Conservation (phyloP, 2,888 invertebrate genomes). For the Halocaridina rubra region DNA sequence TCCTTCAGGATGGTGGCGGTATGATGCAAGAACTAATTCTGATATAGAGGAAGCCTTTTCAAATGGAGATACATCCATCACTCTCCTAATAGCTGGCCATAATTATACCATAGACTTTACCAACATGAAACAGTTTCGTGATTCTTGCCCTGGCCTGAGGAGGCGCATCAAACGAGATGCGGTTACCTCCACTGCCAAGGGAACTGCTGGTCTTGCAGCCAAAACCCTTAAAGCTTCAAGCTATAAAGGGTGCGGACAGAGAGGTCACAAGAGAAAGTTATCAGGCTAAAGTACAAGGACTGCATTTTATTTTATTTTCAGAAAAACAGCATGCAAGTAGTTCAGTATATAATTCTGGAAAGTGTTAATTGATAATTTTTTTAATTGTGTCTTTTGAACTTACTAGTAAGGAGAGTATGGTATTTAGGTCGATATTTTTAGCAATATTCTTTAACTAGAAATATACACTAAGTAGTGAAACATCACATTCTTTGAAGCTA, state of each 20-base stretch:
- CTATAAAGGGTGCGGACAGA: neutral
- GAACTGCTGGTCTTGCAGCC: constrained; percentile 36
- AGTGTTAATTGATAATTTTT: too few species aligned
- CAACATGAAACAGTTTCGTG: constrained; percentile 47
- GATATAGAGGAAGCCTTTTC: constrained; percentile 52
- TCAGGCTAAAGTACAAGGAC: neutral
- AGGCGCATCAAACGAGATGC: constrained; percentile 47
- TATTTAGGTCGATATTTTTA: too few species aligned
- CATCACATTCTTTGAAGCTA: too few species aligned
- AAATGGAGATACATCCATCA: constrained; percentile 24
- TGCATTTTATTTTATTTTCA: neutral
- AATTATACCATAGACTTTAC: constrained; percentile 51
- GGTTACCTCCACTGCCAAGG: constrained; percentile 28
- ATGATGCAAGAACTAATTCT: constrained; percentile 56
- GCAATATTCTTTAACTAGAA: too few species aligned
- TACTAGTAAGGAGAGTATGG: too few species aligned
- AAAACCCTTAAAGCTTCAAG: constrained; percentile 17
- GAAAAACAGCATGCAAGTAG: neutral
- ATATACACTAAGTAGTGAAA: too few species aligned
- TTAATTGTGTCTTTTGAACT: too few species aligned
- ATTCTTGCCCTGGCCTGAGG: constrained; percentile 7
- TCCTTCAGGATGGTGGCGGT: constrained; percentile 63
- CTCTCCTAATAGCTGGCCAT: constrained; percentile 52
- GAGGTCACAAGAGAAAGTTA: constrained; percentile 46
- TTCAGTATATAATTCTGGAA: too few species aligned